Evolutionary conservation across 2,113 vertebrate species (phyloP).

Genomic region (Acrocephalus arundinaceus): DNA sequence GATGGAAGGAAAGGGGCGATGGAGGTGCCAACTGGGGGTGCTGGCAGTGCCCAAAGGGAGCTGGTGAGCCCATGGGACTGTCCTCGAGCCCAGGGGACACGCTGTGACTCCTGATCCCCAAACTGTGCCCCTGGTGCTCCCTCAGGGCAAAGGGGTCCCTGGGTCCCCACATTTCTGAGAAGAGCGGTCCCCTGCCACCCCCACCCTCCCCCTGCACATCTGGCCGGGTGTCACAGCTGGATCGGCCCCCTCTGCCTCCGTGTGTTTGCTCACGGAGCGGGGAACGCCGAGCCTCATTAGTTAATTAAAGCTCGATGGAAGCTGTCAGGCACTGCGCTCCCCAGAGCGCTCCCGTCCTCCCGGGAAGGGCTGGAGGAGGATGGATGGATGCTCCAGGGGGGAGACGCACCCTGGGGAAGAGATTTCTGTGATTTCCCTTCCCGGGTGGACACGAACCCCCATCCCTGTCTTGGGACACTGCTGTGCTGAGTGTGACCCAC

Average conservation of each 20-base stretch:
- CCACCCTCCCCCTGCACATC: not conserved
- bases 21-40: not conserved
- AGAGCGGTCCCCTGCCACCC: not conserved
- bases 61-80: fast-evolving
- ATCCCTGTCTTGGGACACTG: fast-evolving
- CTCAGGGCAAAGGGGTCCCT: fast-evolving
- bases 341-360: not conserved
- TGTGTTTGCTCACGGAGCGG: not conserved
- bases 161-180: not conserved
- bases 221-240: not conserved
- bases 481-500: not conserved
- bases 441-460: no score
- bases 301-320: not conserved
- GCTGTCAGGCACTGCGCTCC: not conserved
- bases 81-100: not conserved
- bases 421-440: not conserved
- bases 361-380: not conserved
- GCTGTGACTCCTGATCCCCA: not conserved
- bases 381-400: not conserved
- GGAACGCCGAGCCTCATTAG: not conserved
- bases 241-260: not conserved
- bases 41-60: not conserved
- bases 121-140: fast-evolving
- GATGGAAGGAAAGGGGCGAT: fast-evolving
- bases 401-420: not conserved